Conservation (phyloP, 2,888 invertebrate species). For the Cabera pusaria region DNA sequence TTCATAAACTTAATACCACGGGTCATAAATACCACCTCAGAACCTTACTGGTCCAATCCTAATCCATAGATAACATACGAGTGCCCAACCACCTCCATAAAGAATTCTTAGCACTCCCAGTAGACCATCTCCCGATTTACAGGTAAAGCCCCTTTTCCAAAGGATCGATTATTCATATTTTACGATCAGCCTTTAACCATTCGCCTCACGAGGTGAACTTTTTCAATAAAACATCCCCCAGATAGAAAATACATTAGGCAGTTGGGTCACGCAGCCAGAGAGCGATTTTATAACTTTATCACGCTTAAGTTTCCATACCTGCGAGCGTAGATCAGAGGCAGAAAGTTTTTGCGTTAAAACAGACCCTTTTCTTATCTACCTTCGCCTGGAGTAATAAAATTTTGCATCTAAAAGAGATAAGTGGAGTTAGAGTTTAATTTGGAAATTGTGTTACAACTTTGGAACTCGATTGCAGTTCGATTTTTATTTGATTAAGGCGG, state of each 20-base stretch:
- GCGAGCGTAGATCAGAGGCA: slow-evolving; percentile 32
- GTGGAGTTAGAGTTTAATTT: slow-evolving; percentile 10
- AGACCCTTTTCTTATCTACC: slow-evolving; percentile 27
- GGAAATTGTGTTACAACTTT: too few species aligned
- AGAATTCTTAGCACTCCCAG: slow-evolving; percentile 36
- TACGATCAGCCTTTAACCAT: slow-evolving; percentile 60
- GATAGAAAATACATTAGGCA: slow-evolving; percentile 59
- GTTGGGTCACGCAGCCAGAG: slow-evolving; percentile 71
- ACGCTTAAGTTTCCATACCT: slow-evolving; percentile 62
- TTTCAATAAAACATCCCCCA: slow-evolving; percentile 79
- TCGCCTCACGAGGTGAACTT: slow-evolving; percentile 76
- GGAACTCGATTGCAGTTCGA: too few species aligned
- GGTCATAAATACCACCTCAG: slow-evolving; percentile 11
- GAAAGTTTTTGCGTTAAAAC: slow-evolving; percentile 32
- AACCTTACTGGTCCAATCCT: too few species aligned
- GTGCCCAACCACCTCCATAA: slow-evolving; percentile 37
- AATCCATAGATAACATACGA: slow-evolving; percentile 26
- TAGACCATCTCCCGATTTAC: slow-evolving; percentile 38
- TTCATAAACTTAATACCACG: slow-evolving; percentile 10
- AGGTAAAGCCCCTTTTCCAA: slow-evolving; percentile 42
- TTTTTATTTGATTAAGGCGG: too few species aligned
- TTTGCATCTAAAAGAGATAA: slow-evolving; percentile 11
- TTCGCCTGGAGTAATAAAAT: slow-evolving; percentile 16
- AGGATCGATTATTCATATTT: slow-evolving; percentile 74
- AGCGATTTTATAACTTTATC: slow-evolving; percentile 81